Conservation (phyloP, 2,113 vertebrate genomes). For the Myrmecobius fasciatus region DNA sequence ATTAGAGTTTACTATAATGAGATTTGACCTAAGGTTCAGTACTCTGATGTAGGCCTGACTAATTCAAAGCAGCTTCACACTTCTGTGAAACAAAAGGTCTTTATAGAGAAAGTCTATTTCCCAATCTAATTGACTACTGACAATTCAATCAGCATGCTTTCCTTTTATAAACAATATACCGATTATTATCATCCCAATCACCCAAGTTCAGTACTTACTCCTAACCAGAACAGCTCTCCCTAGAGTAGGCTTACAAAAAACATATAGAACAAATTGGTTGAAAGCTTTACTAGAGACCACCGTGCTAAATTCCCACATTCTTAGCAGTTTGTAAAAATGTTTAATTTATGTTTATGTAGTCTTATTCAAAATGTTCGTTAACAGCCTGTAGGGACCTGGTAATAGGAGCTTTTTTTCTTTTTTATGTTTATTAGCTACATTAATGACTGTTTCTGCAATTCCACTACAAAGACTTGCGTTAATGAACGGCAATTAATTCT, state of each 20-base stretch:
- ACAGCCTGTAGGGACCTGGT: constrained; percentile 88
- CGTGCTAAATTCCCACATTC: constrained; percentile 84
- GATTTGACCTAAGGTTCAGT: constrained; percentile 5
- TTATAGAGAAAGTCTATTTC: background rate
- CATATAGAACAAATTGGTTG: constrained; percentile 75
- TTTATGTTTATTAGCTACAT: constrained; percentile 93
- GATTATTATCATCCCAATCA: constrained; percentile 31
- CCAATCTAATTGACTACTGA: background rate
- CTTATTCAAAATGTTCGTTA: constrained; percentile 89
- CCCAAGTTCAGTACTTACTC: constrained; percentile 28
- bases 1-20: constrained; percentile 12
- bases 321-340: constrained; percentile 87
- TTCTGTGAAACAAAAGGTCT: constrained; percentile 7
- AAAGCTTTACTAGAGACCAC: constrained; percentile 80
- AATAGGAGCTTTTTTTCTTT: constrained; percentile 89
- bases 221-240: constrained; percentile 63
- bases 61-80: constrained; percentile 8
- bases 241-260: constrained; percentile 66
- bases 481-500: constrained; percentile 92
- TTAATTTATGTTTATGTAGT: constrained; percentile 90
- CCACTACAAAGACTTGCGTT: constrained; percentile 87
- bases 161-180: background rate
- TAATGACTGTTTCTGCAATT: constrained; percentile 90
- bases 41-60: background rate
- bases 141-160: background rate